Percentiles rank a stretch among this genome's conserved stretches.
Evolutionary conservation across 2,888 invertebrate genomes (phyloP).

Genomic region (Uloborus plumipes): DNA sequence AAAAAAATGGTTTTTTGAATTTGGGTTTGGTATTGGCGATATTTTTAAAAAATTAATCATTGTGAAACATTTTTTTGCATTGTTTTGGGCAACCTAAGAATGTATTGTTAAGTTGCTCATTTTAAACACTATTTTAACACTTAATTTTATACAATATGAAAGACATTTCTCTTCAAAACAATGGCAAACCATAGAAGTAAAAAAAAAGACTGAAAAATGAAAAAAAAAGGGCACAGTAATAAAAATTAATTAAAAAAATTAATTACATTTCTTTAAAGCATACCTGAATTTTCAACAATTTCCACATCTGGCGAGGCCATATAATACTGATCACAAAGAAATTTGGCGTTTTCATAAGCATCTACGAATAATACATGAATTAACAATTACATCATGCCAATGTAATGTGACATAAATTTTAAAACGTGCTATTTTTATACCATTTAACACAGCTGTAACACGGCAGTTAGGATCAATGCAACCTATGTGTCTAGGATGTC

Average conservation of each 20-base stretch:
- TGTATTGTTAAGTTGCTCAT: no score
- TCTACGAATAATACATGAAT: slow-evolving; percentile 74
- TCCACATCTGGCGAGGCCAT: slow-evolving; percentile 90
- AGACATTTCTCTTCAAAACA: neutral
- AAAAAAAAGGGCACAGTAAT: no score
- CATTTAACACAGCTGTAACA: slow-evolving; percentile 85
- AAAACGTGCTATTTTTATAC: slow-evolving; percentile 67
- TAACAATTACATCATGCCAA: neutral
- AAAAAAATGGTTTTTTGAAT: no score
- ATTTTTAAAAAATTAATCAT: no score
- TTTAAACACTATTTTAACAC: no score
- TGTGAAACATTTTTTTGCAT: no score
- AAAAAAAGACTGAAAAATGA: neutral
- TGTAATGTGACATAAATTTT: neutral
- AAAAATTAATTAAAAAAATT: neutral
- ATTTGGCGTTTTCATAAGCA: slow-evolving; percentile 97
- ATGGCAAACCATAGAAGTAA: neutral
- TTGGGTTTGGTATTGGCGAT: no score
- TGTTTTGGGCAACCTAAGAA: no score
- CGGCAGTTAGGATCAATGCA: slow-evolving; percentile 97
- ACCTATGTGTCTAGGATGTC: slow-evolving; percentile 83
- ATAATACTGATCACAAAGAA: slow-evolving; percentile 98
- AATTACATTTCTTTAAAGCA: slow-evolving; percentile 68
- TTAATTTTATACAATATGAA: no score
- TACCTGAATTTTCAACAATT: slow-evolving; percentile 84